phyloP scores from a whole-genome alignment of 1,140 invertebrate genomes.

The Bombus picipes region DNA sequence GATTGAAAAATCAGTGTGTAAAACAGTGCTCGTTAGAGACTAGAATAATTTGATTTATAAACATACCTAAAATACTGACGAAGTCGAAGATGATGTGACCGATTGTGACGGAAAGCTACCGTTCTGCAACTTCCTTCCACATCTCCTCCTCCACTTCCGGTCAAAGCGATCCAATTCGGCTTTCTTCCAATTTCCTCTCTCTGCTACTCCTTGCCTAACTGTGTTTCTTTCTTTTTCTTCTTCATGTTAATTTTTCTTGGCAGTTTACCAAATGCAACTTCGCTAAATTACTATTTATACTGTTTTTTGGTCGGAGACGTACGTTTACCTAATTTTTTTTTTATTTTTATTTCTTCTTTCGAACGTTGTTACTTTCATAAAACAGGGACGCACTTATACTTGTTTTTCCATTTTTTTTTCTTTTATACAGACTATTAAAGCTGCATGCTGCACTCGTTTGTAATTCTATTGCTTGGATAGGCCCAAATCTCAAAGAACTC shows the following conservation, averaged over 20 bases:
- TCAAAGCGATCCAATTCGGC: conserved; percentile 32
- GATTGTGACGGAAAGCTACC: conserved; percentile 75
- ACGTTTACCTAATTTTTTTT: conserved; percentile 60
- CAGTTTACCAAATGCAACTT: conserved; percentile 80
- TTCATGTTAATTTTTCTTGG: conserved; percentile 75
- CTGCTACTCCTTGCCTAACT: conserved; percentile 17
- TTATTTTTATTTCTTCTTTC: conserved; percentile 59
- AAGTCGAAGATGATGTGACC: conserved; percentile 75
- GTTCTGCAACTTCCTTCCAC: conserved; percentile 63
- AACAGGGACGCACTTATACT: conserved; percentile 74
- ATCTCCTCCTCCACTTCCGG: not conserved
- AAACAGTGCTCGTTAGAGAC: conserved; percentile 76
- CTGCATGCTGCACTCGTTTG: conserved; percentile 73
- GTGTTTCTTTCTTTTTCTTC: conserved; percentile 62
- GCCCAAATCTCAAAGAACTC: conserved; percentile 75
- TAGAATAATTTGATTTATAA: conserved; percentile 82
- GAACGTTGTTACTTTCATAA: conserved; percentile 73
- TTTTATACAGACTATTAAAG: conserved; percentile 73
- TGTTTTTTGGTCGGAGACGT: conserved; percentile 74
- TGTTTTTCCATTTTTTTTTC: conserved; percentile 23
- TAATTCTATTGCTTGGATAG: conserved; percentile 79
- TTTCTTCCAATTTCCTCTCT: conserved; percentile 38
- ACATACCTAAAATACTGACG: conserved; percentile 81
- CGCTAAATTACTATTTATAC: conserved; percentile 76
- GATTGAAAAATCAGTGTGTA: conserved; percentile 55